These are phyloP conservation scores for Argyra leucocephala DNA, from an alignment of 2,888 invertebrate species.

Conservation along the genomic window DNA sequence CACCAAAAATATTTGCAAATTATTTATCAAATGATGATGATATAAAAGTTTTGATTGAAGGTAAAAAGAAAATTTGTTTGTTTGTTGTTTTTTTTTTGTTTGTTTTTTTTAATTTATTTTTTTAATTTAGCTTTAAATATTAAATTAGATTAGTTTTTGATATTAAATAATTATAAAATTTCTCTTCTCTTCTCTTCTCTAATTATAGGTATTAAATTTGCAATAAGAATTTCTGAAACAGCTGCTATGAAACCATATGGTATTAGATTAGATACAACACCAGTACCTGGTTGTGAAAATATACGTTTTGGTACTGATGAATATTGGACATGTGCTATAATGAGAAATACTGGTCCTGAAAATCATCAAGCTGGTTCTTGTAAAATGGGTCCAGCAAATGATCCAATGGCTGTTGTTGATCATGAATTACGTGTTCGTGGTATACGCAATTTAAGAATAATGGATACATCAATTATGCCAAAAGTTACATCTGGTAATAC, in stretches of 20 bases:
- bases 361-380: constrained; percentile 76
- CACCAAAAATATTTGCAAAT: constrained; percentile 78
- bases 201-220: constrained; percentile 76
- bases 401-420: constrained; percentile 66
- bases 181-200: constrained; percentile 37
- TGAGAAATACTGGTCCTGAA: constrained; percentile 64
- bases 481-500: constrained; percentile 67
- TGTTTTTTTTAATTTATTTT: neutral
- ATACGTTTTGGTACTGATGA: constrained; percentile 60
- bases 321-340: constrained; percentile 67
- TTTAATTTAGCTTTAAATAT: too few species aligned
- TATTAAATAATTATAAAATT: neutral
- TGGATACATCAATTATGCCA: constrained; percentile 74
- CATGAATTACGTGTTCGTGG: constrained; percentile 55
- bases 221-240: constrained; percentile 61
- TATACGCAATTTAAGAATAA: constrained; percentile 57
- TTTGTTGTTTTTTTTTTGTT: too few species aligned
- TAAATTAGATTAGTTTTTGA: too few species aligned
- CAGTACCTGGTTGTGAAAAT: constrained; percentile 64
- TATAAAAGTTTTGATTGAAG: constrained; percentile 68
- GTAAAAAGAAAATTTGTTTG: constrained; percentile 37
- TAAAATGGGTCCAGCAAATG: constrained; percentile 66
- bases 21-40: constrained; percentile 55
- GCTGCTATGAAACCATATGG: constrained; percentile 58
- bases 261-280: constrained; percentile 63